These are phyloP conservation scores for Anabas testudineus DNA, from an alignment of 2,797 vertebrate genomes.

Conservation along the genomic window DNA sequence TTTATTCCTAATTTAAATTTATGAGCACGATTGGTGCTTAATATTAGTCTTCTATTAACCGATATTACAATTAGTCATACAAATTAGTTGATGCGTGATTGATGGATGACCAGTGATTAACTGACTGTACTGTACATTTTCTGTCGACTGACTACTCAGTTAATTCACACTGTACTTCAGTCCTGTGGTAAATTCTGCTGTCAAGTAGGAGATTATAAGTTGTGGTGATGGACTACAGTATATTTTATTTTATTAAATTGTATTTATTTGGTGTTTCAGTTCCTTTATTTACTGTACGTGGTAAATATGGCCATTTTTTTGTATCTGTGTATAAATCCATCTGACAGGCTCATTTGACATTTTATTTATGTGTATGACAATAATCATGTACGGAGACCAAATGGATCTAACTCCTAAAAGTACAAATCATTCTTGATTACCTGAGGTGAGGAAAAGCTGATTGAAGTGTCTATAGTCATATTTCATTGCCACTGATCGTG, in stretches of 20 bases:
- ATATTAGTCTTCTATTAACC: neutral
- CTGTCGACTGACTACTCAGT: neutral
- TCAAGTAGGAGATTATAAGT: neutral
- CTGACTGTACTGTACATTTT: neutral
- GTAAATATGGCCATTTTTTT: neutral
- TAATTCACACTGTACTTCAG: neutral
- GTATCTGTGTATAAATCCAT: neutral
- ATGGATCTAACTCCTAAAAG: neutral
- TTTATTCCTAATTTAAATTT: neutral
- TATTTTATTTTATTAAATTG: neutral
- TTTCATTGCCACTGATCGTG: neutral
- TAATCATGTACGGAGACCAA: no score
- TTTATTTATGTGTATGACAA: no score
- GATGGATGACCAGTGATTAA: neutral
- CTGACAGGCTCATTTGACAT: neutral
- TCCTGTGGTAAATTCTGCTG: neutral
- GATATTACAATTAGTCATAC: neutral
- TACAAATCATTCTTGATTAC: neutral
- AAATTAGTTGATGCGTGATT: constrained; percentile 1
- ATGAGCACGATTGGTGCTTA: neutral
- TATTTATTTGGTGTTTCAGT: neutral
- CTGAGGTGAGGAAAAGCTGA: neutral
- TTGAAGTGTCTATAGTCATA: neutral
- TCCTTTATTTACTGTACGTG: neutral
- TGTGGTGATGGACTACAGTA: neutral